phyloP scores from a whole-genome alignment of 2,113 vertebrate genomes.

The Clarias magur region DNA sequence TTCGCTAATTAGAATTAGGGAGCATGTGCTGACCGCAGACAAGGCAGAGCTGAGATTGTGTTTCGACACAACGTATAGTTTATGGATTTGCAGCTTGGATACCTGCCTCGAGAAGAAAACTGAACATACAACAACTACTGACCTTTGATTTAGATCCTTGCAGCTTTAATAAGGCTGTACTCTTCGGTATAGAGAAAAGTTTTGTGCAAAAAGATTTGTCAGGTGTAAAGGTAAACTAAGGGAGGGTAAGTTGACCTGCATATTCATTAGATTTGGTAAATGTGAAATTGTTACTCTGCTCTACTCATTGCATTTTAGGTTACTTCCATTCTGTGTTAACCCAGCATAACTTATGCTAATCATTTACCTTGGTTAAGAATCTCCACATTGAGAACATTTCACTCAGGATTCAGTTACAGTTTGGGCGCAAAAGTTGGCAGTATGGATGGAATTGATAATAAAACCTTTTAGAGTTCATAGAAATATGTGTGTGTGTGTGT shows the following conservation, averaged over 20 bases:
- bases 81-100: slow-evolving; percentile 27
- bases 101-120: not conserved
- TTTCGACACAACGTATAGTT: slow-evolving; percentile 6
- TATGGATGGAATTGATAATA: not conserved
- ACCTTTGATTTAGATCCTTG: slow-evolving; percentile 13
- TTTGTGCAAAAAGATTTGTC: not conserved
- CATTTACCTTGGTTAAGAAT: slow-evolving; percentile 52
- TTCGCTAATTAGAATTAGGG: slow-evolving; percentile 59
- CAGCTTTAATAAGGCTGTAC: not conserved
- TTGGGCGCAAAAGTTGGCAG: not conserved
- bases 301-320: not conserved
- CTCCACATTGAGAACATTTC: slow-evolving; percentile 53
- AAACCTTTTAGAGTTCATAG: not conserved
- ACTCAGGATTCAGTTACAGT: slow-evolving; percentile 28
- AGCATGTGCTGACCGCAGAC: slow-evolving; percentile 49
- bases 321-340: slow-evolving; percentile 50
- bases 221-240: slow-evolving; percentile 23
- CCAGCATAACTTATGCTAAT: slow-evolving; percentile 61
- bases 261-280: slow-evolving; percentile 48
- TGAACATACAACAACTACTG: slow-evolving; percentile 12
- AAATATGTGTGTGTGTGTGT: not conserved
- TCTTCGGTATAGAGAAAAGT: not conserved
- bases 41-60: slow-evolving; percentile 3
- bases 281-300: not conserved
- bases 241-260: not conserved